phyloP scores from a whole-genome alignment of 2,797 vertebrate genomes.

The Poliocrania exsul region DNA sequence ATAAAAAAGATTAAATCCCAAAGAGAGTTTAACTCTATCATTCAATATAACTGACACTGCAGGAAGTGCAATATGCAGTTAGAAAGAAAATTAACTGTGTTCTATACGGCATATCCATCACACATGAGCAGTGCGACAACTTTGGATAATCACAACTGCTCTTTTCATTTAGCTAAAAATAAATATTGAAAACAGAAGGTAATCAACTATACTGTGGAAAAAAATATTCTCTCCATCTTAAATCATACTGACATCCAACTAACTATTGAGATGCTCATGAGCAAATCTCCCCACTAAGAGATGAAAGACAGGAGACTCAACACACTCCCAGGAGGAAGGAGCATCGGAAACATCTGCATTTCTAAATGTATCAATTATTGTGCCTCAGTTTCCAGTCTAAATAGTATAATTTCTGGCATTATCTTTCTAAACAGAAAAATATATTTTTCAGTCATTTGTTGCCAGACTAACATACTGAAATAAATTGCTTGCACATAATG shows the following conservation, averaged over 20 bases:
- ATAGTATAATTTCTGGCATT: background rate
- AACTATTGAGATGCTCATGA: background rate
- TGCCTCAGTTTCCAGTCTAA: background rate
- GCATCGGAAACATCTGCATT: background rate
- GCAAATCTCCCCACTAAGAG: background rate
- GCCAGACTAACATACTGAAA: background rate
- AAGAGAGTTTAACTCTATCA: conserved; percentile 22
- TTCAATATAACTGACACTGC: conserved; percentile 33
- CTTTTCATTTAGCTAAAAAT: conserved; percentile 53
- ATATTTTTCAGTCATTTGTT: background rate
- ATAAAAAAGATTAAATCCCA: conserved; percentile 11
- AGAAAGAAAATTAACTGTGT: conserved; percentile 47
- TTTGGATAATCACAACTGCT: background rate
- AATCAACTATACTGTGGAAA: conserved; percentile 11
- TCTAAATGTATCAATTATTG: background rate
- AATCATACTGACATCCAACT: background rate
- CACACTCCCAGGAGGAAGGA: background rate
- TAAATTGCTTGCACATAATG: background rate
- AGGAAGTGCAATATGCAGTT: conserved; percentile 42
- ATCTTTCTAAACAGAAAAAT: background rate
- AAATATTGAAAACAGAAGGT: conserved; percentile 23
- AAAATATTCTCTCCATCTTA: background rate
- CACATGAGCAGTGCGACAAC: background rate
- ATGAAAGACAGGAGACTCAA: background rate
- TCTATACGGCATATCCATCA: conserved; percentile 21